These are phyloP conservation scores for Sitobion miscanthi DNA, from an alignment of 1,140 invertebrate species.

Conservation along the genomic window DNA sequence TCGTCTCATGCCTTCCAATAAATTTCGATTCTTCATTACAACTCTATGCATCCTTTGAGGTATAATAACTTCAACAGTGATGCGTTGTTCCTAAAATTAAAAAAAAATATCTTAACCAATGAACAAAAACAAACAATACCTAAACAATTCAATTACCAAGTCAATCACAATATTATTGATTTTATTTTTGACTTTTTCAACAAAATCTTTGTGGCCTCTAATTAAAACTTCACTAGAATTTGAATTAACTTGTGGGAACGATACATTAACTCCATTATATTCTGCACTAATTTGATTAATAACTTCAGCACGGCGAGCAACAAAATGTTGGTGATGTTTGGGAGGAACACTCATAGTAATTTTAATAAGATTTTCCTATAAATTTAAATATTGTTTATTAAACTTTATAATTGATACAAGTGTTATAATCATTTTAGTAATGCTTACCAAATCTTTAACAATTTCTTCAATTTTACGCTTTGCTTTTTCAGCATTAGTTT, in stretches of 20 bases:
- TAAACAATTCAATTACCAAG: conserved; percentile 66
- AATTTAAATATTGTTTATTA: neutral
- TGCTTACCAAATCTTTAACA: conserved; percentile 69
- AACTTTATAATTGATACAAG: neutral
- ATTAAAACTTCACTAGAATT: conserved; percentile 76
- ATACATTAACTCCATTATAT: conserved; percentile 93
- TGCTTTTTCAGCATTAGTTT: conserved; percentile 47
- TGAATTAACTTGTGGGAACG: conserved; percentile 75
- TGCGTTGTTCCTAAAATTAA: conserved; percentile 67
- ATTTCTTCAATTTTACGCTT: conserved; percentile 54
- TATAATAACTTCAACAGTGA: conserved; percentile 86
- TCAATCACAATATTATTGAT: conserved; percentile 87
- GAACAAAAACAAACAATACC: neutral
- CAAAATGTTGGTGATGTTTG: conserved; percentile 92
- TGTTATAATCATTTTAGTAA: neutral
- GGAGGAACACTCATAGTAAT: conserved; percentile 83
- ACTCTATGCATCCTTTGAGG: conserved; percentile 84
- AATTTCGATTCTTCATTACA: conserved; percentile 78
- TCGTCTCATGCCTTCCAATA: conserved; percentile 70
- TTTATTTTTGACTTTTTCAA: conserved; percentile 82
- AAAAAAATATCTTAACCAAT: neutral
- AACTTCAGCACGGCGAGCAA: conserved; percentile 88
- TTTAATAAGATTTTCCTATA: conserved; percentile 80
- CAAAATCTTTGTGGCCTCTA: conserved; percentile 84
- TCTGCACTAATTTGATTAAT: conserved; percentile 89